Evolutionary conservation across 1,140 invertebrate species (phyloP).

Genomic region (Agraylea sexmaculata): DNA sequence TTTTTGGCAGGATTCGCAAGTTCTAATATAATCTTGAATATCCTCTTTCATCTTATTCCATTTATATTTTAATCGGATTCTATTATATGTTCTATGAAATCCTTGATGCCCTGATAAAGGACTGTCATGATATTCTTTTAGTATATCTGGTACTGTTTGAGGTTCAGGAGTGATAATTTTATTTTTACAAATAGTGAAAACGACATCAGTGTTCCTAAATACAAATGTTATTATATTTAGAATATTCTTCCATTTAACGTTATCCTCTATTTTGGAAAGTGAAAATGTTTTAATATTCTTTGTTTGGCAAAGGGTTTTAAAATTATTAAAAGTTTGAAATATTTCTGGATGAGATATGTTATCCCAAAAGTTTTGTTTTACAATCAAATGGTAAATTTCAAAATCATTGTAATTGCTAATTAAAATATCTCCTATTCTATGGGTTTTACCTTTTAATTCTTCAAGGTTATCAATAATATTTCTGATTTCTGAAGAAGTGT

Average conservation of each 20-base stretch:
- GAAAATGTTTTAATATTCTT: slow-evolving; percentile 12
- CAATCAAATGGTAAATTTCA: slow-evolving; percentile 14
- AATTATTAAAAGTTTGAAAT: slow-evolving; percentile 12
- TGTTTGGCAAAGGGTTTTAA: slow-evolving; percentile 11
- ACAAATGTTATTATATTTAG: slow-evolving; percentile 17
- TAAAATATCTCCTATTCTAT: no score
- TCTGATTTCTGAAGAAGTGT: no score
- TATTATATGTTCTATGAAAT: slow-evolving; percentile 22
- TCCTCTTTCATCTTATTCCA: slow-evolving; percentile 25
- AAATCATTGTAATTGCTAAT: background rate
- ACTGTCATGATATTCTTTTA: slow-evolving; percentile 22
- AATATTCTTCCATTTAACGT: slow-evolving; percentile 17
- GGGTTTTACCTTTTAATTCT: no score
- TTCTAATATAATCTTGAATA: slow-evolving; percentile 24
- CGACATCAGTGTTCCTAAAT: slow-evolving; percentile 14
- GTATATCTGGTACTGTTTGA: slow-evolving; percentile 18
- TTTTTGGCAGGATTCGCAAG: slow-evolving; percentile 25
- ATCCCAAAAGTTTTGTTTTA: slow-evolving; percentile 17
- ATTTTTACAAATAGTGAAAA: slow-evolving; percentile 14
- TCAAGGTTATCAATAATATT: no score
- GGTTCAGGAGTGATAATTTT: slow-evolving; percentile 9
- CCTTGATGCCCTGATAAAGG: slow-evolving; percentile 25
- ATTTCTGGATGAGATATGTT: slow-evolving; percentile 17
- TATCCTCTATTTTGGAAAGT: slow-evolving; percentile 8
- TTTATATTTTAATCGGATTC: slow-evolving; percentile 22